phyloP scores from a whole-genome alignment of 2,113 vertebrate genomes.

The Zosterops japonicus region DNA sequence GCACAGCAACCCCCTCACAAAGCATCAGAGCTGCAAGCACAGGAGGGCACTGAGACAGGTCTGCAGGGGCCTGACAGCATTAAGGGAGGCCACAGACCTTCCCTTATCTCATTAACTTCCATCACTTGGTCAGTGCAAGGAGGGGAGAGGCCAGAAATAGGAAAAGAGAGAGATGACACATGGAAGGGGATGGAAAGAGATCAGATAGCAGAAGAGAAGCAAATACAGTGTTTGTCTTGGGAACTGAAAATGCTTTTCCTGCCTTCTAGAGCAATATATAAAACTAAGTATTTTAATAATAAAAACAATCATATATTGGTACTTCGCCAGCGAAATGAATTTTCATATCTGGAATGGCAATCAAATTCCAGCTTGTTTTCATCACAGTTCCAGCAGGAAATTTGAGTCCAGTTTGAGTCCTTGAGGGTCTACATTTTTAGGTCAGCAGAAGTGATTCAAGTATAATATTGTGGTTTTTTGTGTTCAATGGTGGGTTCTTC shows the following conservation, averaged over 20 bases:
- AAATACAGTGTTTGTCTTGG: background rate
- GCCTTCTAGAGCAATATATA: background rate
- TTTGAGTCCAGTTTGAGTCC: background rate
- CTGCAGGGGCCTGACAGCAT: background rate
- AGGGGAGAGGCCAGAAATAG: background rate
- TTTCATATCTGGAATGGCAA: background rate
- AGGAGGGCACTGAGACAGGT: background rate
- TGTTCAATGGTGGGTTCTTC: background rate
- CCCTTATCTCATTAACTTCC: background rate
- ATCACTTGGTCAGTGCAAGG: background rate
- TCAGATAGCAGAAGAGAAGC: background rate
- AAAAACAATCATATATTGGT: background rate
- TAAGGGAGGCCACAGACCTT: background rate
- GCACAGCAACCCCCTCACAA: rapidly evolving
- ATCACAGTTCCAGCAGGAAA: background rate
- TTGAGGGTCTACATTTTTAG: background rate
- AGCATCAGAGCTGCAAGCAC: background rate
- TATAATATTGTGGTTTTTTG: background rate
- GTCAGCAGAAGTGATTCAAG: background rate
- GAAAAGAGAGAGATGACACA: background rate
- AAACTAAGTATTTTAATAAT: background rate
- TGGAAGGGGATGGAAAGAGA: background rate
- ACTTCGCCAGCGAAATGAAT: background rate
- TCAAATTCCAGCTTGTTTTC: background rate
- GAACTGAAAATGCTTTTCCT: background rate